Percentiles rank a stretch among this genome's conserved stretches.
phyloP scores from a whole-genome alignment of 2,797 vertebrate species.

The Schizothorax lantsangensis region DNA sequence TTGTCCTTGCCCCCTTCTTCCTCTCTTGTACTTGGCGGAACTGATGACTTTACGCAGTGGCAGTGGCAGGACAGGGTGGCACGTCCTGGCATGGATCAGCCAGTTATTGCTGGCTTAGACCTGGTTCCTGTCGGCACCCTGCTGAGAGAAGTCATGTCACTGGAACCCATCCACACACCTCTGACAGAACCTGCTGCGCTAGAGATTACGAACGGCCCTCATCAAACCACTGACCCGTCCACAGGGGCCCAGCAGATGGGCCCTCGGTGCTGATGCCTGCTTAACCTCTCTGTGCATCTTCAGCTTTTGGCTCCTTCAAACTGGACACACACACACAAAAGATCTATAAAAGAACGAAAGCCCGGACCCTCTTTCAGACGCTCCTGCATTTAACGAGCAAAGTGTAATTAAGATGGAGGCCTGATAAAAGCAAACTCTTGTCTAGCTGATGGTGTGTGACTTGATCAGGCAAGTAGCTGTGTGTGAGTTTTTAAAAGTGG shows the following conservation, averaged over 20 bases:
- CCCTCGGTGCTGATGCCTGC: slow-evolving; percentile 47
- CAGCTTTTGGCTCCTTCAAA: slow-evolving; percentile 44
- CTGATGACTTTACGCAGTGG: slow-evolving; percentile 53
- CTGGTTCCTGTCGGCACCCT: slow-evolving; percentile 61
- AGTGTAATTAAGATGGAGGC: slow-evolving; percentile 58
- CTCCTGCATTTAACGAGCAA: slow-evolving; percentile 50
- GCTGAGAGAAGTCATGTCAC: slow-evolving; percentile 55
- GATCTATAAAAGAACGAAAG: neutral
- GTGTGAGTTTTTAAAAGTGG: slow-evolving; percentile 40
- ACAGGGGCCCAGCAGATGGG: slow-evolving; percentile 44
- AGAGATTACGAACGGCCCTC: slow-evolving; percentile 60
- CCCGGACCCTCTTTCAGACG: neutral
- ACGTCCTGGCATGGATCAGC: slow-evolving; percentile 57
- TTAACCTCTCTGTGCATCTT: slow-evolving; percentile 58
- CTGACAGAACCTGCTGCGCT: slow-evolving; percentile 64
- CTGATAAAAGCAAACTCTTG: slow-evolving; percentile 56
- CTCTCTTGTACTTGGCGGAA: slow-evolving; percentile 40
- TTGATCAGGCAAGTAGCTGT: slow-evolving; percentile 49
- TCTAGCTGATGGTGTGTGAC: slow-evolving; percentile 44
- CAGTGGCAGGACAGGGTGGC: slow-evolving; percentile 52
- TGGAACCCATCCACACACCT: slow-evolving; percentile 41
- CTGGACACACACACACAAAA: neutral
- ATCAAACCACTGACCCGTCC: slow-evolving; percentile 59
- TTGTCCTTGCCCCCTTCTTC: slow-evolving; percentile 35
- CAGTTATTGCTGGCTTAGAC: slow-evolving; percentile 51